Conservation (phyloP, 37 sponge, comb jelly and placozoan species). For the Spongilla lacustris region DNA sequence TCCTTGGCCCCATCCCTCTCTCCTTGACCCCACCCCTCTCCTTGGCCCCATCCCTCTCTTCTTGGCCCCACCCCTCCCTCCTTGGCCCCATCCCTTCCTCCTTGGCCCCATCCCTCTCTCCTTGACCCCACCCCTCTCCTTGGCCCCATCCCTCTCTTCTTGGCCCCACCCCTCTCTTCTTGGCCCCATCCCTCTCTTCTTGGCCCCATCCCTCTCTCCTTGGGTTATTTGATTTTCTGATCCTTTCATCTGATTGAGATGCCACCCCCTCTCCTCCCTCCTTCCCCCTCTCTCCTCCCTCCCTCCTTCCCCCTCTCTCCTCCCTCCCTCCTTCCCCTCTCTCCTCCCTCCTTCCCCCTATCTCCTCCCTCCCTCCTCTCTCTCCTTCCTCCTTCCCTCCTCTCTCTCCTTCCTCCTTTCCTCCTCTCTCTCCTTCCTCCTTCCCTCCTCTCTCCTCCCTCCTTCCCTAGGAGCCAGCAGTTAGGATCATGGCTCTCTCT, state of each 20-base stretch:
- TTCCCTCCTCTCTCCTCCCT: neutral
- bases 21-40: neutral
- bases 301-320: no score
- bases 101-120: neutral
- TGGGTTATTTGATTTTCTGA: no score
- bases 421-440: neutral
- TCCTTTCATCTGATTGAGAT: no score
- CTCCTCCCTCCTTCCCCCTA: no score
- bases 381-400: neutral
- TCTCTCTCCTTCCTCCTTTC: neutral
- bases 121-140: neutral
- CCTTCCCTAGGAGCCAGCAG: constrained; percentile 76
- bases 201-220: neutral
- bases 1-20: constrained; percentile 14
- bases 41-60: neutral
- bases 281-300: no score
- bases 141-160: neutral
- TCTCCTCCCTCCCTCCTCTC: no score
- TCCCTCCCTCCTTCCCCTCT: no score
- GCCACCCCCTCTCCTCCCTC: neutral
- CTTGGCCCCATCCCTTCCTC: neutral
- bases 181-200: neutral
- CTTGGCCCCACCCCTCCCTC: neutral
- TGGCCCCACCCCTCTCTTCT: neutral
- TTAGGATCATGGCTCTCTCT: constrained; percentile 85